Conservation (phyloP, 2,888 invertebrate species). For the Synanthedon myopaeformis region DNA sequence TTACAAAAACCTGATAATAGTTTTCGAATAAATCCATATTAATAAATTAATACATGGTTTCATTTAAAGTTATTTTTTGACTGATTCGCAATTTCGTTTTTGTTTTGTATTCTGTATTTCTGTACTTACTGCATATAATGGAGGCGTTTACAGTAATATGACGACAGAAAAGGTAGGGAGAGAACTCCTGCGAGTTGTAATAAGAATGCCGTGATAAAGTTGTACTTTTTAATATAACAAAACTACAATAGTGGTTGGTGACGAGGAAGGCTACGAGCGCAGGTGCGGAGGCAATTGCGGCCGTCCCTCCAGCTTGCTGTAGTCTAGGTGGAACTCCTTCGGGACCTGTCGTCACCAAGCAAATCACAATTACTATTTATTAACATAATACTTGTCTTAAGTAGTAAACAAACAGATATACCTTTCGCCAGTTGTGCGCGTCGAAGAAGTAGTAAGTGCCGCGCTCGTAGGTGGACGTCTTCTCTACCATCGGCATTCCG, state of each 20-base stretch:
- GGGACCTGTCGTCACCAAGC: conserved; percentile 71
- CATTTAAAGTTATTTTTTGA: too few species aligned
- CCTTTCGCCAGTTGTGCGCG: conserved; percentile 98
- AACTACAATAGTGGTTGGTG: conserved; percentile 62
- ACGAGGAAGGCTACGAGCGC: conserved; percentile 52
- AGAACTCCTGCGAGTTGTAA: too few species aligned
- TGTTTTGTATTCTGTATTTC: too few species aligned
- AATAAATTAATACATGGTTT: too few species aligned
- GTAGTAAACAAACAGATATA: conserved; percentile 14
- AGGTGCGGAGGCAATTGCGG: conserved; percentile 80
- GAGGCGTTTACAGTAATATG: too few species aligned
- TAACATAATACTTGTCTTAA: too few species aligned
- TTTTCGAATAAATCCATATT: too few species aligned
- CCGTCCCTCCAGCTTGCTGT: conserved; percentile 97
- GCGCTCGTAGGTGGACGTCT: conserved; percentile 95
- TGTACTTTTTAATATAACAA: conserved; percentile 70
- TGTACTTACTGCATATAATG: too few species aligned
- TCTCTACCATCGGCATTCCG: conserved; percentile 93
- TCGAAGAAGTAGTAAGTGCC: conserved; percentile 99
- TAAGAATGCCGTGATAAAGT: conserved; percentile 28
- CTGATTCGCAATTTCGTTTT: too few species aligned
- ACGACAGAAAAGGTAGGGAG: too few species aligned
- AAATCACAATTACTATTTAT: background rate
- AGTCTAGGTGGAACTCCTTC: conserved; percentile 98
- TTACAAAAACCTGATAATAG: too few species aligned